These are phyloP conservation scores for Macaria liturata DNA, from an alignment of 2,888 invertebrate genomes.

Conservation along the genomic window DNA sequence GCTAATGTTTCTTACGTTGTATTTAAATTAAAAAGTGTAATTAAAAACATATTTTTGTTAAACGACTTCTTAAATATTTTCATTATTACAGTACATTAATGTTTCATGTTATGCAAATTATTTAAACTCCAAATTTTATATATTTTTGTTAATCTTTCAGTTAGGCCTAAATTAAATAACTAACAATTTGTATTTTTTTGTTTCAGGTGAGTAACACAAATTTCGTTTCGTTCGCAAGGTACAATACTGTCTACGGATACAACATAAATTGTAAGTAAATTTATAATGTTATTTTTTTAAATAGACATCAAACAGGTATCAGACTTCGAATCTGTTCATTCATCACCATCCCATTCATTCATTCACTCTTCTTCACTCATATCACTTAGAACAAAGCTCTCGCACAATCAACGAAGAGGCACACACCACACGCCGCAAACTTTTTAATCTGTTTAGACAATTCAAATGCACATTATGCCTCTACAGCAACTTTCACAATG, in stretches of 20 bases:
- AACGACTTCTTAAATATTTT: slow-evolving; percentile 25
- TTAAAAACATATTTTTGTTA: slow-evolving; percentile 61
- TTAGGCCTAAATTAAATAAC: too few relatives aligned
- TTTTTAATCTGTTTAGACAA: slow-evolving; percentile 62
- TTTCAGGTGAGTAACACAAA: too few relatives aligned
- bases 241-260: too few relatives aligned
- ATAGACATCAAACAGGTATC: too few relatives aligned
- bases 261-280: too few relatives aligned
- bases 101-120: too few relatives aligned
- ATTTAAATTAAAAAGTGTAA: slow-evolving; percentile 55
- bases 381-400: slow-evolving; percentile 27
- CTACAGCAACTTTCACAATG: slow-evolving; percentile 55
- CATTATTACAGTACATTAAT: neutral
- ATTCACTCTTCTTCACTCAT: slow-evolving; percentile 1
- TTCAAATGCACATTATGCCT: slow-evolving; percentile 61
- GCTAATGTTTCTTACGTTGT: slow-evolving; percentile 58
- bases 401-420: slow-evolving; percentile 37
- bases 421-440: slow-evolving; percentile 46
- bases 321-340: too few relatives aligned
- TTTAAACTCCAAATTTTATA: too few relatives aligned
- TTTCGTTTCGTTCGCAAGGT: too few relatives aligned
- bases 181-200: too few relatives aligned
- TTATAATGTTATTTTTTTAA: too few relatives aligned
- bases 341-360: neutral
- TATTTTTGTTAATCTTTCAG: too few relatives aligned